A percentile compares a stretch with the other conserved stretches of the same genome.
Conservation (phyloP, 2,113 vertebrate species). For the Tricholaema leucomelas region DNA sequence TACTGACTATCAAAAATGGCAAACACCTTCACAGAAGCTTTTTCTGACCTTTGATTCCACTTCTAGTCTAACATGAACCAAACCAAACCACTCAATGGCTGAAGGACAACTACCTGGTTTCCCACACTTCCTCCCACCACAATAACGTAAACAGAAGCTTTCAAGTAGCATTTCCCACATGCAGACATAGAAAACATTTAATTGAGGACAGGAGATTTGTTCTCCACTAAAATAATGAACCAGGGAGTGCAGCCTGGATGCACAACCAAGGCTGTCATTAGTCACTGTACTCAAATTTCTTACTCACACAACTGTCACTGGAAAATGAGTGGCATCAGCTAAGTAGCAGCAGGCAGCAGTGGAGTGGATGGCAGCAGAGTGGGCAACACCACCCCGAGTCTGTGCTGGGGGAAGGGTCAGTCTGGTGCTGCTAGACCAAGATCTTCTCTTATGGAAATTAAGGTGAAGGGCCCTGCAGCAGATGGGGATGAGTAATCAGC, state of each 20-base stretch:
- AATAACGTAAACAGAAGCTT: background rate
- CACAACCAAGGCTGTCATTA: background rate
- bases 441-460: background rate
- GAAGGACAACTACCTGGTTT: background rate
- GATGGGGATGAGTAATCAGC: background rate
- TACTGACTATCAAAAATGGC: background rate
- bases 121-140: background rate
- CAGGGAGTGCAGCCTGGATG: background rate
- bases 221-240: background rate
- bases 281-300: background rate
- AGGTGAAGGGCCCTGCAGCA: background rate
- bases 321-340: background rate
- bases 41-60: background rate
- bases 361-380: fast-evolving
- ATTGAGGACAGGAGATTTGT: background rate
- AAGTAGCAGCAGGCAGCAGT: background rate
- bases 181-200: background rate
- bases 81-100: background rate
- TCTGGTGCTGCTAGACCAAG: no score
- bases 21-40: background rate
- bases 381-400: no score
- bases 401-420: background rate
- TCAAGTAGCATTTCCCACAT: background rate
- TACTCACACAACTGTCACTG: background rate
- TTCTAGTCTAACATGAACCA: background rate